Percentiles rank a stretch among this genome's conserved stretches.
phyloP scores from a whole-genome alignment of 2,888 invertebrate genomes.

The Archips crataeganus region DNA sequence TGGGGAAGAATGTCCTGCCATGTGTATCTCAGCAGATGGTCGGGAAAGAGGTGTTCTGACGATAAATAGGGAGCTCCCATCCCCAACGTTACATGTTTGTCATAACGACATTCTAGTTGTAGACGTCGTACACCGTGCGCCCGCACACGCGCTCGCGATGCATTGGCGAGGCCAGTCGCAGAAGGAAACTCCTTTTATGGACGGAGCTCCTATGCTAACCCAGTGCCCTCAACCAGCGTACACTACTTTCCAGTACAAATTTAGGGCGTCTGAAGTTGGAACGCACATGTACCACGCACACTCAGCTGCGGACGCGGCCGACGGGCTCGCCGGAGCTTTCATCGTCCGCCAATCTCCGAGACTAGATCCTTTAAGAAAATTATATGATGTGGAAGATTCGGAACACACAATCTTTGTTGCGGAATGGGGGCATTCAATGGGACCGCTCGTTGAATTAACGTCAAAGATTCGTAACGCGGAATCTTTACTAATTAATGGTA shows the following conservation, averaged over 20 bases:
- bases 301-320: slow-evolving; percentile 88
- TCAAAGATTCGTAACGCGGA: slow-evolving; percentile 74
- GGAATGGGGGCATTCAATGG: slow-evolving; percentile 88
- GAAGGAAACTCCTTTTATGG: slow-evolving; percentile 90
- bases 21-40: slow-evolving; percentile 89
- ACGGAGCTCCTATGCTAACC: slow-evolving; percentile 91
- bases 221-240: slow-evolving; percentile 91
- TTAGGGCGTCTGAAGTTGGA: slow-evolving; percentile 89
- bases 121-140: slow-evolving; percentile 90
- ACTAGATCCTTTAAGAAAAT: slow-evolving; percentile 84
- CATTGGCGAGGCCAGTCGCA: slow-evolving; percentile 93
- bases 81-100: slow-evolving; percentile 88
- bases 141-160: slow-evolving; percentile 89
- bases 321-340: slow-evolving; percentile 90
- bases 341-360: slow-evolving; percentile 89
- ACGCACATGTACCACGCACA: slow-evolving; percentile 92
- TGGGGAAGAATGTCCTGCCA: slow-evolving; percentile 85
- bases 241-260: slow-evolving; percentile 91
- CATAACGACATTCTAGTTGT: slow-evolving; percentile 91
- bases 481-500: slow-evolving; percentile 88
- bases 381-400: slow-evolving; percentile 90
- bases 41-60: slow-evolving; percentile 87
- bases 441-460: slow-evolving; percentile 76
- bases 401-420: slow-evolving; percentile 89
- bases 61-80: slow-evolving; percentile 89